Conservation (phyloP, 2,797 vertebrate genomes). For the Pteronotus mesoamericanus region DNA sequence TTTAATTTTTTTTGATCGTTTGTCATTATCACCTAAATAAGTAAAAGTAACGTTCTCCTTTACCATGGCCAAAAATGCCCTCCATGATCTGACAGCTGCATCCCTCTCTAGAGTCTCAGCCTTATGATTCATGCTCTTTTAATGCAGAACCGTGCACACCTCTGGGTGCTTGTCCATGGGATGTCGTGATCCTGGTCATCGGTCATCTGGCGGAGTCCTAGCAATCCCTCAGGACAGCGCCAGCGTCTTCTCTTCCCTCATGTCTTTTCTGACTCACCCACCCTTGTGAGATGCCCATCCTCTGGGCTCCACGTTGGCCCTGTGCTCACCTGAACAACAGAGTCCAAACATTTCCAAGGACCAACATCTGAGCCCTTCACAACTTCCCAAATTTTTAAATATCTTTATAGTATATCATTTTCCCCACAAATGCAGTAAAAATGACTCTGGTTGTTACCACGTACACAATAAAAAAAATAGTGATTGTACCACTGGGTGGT, state of each 20-base stretch:
- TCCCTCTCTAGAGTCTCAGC: background rate
- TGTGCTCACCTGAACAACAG: background rate
- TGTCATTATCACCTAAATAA: background rate
- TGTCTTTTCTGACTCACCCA: background rate
- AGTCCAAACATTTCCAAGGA: background rate
- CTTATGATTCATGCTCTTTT: background rate
- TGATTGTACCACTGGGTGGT: too few relatives aligned
- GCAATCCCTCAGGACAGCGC: background rate
- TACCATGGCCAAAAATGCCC: background rate
- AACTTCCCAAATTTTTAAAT: background rate
- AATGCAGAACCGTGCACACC: rapidly evolving
- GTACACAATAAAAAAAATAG: background rate
- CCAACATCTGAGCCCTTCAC: background rate
- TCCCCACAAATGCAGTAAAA: background rate
- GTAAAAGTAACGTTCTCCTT: background rate
- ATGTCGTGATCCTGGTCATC: background rate
- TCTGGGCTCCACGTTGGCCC: background rate
- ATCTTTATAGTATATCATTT: background rate
- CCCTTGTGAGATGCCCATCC: background rate
- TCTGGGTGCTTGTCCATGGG: too few relatives aligned
- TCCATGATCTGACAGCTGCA: background rate
- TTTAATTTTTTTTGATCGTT: background rate
- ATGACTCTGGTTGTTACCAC: background rate
- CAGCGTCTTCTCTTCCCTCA: background rate
- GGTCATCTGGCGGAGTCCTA: background rate